Evolutionary conservation across 2,113 vertebrate species (phyloP).

Genomic region (Penelope pileata): DNA sequence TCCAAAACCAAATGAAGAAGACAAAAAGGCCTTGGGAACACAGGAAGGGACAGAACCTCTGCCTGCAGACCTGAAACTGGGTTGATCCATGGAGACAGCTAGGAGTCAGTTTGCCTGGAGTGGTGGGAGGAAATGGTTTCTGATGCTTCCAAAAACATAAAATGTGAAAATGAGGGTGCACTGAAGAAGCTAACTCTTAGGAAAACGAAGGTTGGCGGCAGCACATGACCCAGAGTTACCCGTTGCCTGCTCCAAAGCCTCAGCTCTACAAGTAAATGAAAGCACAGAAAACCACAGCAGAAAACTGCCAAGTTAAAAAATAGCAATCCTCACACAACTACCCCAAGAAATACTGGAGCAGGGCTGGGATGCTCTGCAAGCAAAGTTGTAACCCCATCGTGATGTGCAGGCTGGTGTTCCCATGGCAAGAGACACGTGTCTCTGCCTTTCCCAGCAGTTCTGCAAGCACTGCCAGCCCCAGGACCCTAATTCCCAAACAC

Average conservation of each 20-base stretch:
- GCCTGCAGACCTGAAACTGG: background rate
- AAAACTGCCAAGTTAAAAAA: background rate
- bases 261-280: background rate
- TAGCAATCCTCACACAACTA: background rate
- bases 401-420: rapidly evolving
- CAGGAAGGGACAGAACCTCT: background rate
- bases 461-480: background rate
- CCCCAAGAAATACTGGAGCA: background rate
- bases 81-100: background rate
- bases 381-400: rapidly evolving
- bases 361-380: background rate
- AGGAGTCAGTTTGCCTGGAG: background rate
- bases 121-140: background rate
- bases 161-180: background rate
- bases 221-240: background rate
- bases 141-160: background rate
- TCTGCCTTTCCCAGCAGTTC: background rate
- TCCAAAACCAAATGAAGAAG: background rate
- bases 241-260: background rate
- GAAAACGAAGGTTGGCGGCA: background rate
- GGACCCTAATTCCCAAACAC: background rate
- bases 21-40: background rate
- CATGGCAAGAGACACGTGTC: background rate
- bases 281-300: background rate
- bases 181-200: background rate